Conservation (phyloP, 92 coral and sea anemone species). For the Umimayanthus kanabou region DNA sequence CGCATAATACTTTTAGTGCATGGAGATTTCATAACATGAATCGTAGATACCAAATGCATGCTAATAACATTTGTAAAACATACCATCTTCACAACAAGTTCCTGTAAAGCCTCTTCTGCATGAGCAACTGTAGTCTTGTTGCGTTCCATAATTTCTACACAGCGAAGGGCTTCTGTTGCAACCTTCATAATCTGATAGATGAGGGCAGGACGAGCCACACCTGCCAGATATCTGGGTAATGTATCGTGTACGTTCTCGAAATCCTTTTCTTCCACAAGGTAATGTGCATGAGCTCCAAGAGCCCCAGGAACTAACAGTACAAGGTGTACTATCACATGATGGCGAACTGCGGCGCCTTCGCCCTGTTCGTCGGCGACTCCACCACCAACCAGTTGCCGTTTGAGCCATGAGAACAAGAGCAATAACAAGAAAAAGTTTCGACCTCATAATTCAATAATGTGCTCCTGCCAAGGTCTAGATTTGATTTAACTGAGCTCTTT, state of each 20-base stretch:
- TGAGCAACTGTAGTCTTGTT: background rate
- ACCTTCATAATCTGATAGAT: background rate
- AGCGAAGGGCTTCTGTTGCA: background rate
- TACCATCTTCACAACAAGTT: background rate
- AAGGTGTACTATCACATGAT: conserved; percentile 6
- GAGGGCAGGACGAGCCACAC: background rate
- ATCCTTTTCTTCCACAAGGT: background rate
- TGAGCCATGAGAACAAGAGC: background rate
- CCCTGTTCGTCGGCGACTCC: too few species aligned
- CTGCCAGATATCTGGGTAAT: background rate
- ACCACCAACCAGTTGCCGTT: background rate
- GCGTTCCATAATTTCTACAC: background rate
- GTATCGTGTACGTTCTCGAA: background rate
- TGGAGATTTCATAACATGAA: too few species aligned
- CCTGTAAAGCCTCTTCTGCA: background rate
- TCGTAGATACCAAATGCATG: too few species aligned
- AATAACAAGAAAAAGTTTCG: too few species aligned
- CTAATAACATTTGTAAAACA: background rate
- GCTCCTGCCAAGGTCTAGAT: too few species aligned
- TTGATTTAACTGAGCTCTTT: too few species aligned
- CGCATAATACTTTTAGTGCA: too few species aligned
- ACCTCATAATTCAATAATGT: too few species aligned
- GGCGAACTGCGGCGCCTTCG: too few species aligned
- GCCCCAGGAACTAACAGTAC: background rate
- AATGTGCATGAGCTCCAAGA: background rate